Evolutionary conservation across 2,797 vertebrate genomes (phyloP).

Genomic region (Propithecus perrieri): DNA sequence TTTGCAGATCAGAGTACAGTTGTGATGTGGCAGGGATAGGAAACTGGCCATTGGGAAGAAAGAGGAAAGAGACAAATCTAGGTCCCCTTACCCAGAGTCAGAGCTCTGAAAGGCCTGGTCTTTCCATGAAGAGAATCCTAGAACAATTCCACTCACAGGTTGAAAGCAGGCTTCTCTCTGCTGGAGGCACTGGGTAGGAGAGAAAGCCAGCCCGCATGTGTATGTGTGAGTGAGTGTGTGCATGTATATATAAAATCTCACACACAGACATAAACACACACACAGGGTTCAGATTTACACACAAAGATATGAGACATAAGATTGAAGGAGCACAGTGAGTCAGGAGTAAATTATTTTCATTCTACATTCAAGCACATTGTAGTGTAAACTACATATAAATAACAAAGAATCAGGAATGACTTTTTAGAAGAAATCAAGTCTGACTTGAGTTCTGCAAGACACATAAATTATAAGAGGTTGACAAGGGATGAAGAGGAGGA

Average conservation of each 20-base stretch:
- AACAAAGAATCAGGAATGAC: not conserved
- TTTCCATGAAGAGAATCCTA: not conserved
- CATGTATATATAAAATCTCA: not conserved
- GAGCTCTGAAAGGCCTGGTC: not conserved
- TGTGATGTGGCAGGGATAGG: not conserved
- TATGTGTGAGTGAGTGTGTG: no score
- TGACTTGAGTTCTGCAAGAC: constrained; percentile 7
- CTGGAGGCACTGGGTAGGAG: not conserved
- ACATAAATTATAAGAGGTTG: not conserved
- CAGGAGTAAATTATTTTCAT: not conserved
- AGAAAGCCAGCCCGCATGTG: not conserved
- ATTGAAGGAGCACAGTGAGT: not conserved
- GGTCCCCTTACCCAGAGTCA: not conserved
- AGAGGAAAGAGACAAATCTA: not conserved
- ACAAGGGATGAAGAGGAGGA: not conserved
- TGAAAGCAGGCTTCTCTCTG: not conserved
- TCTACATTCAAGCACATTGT: not conserved
- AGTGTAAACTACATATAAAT: not conserved
- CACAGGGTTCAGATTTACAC: not conserved
- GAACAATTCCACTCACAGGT: not conserved
- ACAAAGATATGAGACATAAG: not conserved
- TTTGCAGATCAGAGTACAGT: not conserved
- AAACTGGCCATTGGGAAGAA: not conserved
- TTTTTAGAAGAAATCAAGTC: not conserved
- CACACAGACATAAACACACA: not conserved